phyloP scores from a whole-genome alignment of 2,797 vertebrate species.

The Eidolon dupreanum region DNA sequence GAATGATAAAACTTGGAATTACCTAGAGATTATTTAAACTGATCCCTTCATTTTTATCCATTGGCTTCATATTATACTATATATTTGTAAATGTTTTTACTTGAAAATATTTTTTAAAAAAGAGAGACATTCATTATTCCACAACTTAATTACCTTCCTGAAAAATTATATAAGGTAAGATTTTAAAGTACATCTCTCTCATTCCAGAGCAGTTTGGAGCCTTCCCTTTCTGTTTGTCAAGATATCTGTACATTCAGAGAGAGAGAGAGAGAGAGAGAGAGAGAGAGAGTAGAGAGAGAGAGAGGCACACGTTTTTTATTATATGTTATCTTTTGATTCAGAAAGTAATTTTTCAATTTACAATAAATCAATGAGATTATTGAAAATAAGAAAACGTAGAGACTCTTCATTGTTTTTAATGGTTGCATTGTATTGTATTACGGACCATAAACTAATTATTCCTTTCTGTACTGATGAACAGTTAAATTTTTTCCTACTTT shows the following conservation, averaged over 20 bases:
- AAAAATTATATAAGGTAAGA: not conserved
- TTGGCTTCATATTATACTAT: not conserved
- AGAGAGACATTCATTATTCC: not conserved
- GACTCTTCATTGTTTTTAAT: not conserved
- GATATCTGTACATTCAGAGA: not conserved
- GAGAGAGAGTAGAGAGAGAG: not conserved
- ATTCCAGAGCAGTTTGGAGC: not conserved
- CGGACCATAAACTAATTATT: not conserved
- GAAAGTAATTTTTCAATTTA: not conserved
- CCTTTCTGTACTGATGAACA: not conserved
- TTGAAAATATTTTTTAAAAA: not conserved
- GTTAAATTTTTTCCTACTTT: not conserved
- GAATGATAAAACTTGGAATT: conserved; percentile 16
- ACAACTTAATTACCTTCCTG: not conserved
- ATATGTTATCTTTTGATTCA: not conserved
- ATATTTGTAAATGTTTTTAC: conserved; percentile 5
- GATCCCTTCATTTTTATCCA: not conserved
- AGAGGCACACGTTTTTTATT: not conserved
- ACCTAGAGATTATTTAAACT: not conserved
- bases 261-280: not conserved
- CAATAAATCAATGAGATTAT: not conserved
- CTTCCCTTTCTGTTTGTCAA: not conserved
- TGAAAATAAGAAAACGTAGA: not conserved
- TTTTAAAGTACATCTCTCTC: not conserved
- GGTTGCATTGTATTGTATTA: not conserved